Percentiles rank a stretch among this genome's conserved stretches.
Conservation (phyloP, 1,140 invertebrate species). For the Drosophila serrata region DNA sequence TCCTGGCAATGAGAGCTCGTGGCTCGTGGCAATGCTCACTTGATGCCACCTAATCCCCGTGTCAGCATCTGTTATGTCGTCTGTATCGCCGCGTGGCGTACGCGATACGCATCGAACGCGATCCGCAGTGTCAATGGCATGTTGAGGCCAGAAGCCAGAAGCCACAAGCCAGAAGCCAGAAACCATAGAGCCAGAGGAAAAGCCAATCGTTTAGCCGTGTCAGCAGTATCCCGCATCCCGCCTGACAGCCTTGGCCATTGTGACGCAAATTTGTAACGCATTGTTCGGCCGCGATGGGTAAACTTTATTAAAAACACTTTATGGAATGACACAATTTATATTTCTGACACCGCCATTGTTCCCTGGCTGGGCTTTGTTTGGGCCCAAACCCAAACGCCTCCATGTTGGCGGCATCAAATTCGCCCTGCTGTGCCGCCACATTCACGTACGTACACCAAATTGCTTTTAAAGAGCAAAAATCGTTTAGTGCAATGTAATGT, state of each 20-base stretch:
- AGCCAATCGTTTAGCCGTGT: slow-evolving; percentile 50
- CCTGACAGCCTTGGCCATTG: slow-evolving; percentile 52
- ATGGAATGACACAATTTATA: slow-evolving; percentile 53
- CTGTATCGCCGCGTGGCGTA: slow-evolving; percentile 27
- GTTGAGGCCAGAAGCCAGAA: slow-evolving; percentile 10
- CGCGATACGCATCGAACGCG: slow-evolving; percentile 46
- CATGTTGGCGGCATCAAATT: slow-evolving; percentile 9
- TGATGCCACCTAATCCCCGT: slow-evolving; percentile 73
- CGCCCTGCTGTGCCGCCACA: slow-evolving; percentile 28
- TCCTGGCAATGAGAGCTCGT: slow-evolving; percentile 8
- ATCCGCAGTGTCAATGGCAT: slow-evolving; percentile 60
- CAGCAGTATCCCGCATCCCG: slow-evolving; percentile 18
- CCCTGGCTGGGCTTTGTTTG: slow-evolving; percentile 13
- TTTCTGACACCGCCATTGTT: slow-evolving; percentile 38
- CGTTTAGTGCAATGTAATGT: slow-evolving; percentile 50
- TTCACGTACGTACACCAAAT: slow-evolving; percentile 36
- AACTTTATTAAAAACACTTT: slow-evolving; percentile 64
- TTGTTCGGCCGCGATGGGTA: slow-evolving; percentile 59
- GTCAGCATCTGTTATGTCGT: slow-evolving; percentile 57
- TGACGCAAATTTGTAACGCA: slow-evolving; percentile 72
- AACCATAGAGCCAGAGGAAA: slow-evolving; percentile 9
- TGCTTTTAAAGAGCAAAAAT: slow-evolving; percentile 47
- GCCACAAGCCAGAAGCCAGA: slow-evolving; percentile 13
- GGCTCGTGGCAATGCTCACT: slow-evolving; percentile 52
- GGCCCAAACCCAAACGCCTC: not conserved